These are phyloP conservation scores for Drosophila erecta DNA, from an alignment of 1,140 invertebrate species.

Conservation along the genomic window DNA sequence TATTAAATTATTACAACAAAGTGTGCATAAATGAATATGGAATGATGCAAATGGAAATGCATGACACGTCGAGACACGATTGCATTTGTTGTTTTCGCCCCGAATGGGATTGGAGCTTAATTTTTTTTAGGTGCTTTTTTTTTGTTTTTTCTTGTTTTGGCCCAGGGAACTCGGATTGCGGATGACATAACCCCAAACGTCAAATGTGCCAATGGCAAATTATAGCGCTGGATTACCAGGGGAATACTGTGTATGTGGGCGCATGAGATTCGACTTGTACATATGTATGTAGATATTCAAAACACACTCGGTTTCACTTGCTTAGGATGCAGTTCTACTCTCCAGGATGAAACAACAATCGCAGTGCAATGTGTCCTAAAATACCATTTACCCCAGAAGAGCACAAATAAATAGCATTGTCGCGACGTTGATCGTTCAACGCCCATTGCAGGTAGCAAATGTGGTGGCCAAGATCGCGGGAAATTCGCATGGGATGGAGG, in stretches of 20 bases:
- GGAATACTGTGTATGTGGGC: not conserved
- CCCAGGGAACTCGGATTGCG: slow-evolving; percentile 33
- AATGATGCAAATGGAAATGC: slow-evolving; percentile 75
- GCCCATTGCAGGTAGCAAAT: slow-evolving; percentile 35
- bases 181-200: slow-evolving; percentile 54
- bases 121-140: slow-evolving; percentile 4
- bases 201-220: slow-evolving; percentile 52
- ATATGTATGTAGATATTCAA: too few relatives aligned
- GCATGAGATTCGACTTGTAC: too few relatives aligned
- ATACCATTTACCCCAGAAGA: not conserved
- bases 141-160: slow-evolving; percentile 3
- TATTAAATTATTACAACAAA: slow-evolving; percentile 80
- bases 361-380: slow-evolving; percentile 2
- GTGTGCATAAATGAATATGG: slow-evolving; percentile 78
- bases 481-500: not conserved
- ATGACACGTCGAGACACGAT: slow-evolving; percentile 63
- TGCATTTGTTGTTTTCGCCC: slow-evolving; percentile 25
- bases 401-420: slow-evolving; percentile 23
- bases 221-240: not conserved
- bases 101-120: slow-evolving; percentile 28
- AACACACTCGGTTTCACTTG: not conserved
- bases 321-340: not conserved
- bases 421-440: slow-evolving; percentile 43
- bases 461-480: not conserved
- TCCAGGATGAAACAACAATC: not conserved